Conservation (phyloP, 2,113 vertebrate genomes). For the Pluvialis apricaria region DNA sequence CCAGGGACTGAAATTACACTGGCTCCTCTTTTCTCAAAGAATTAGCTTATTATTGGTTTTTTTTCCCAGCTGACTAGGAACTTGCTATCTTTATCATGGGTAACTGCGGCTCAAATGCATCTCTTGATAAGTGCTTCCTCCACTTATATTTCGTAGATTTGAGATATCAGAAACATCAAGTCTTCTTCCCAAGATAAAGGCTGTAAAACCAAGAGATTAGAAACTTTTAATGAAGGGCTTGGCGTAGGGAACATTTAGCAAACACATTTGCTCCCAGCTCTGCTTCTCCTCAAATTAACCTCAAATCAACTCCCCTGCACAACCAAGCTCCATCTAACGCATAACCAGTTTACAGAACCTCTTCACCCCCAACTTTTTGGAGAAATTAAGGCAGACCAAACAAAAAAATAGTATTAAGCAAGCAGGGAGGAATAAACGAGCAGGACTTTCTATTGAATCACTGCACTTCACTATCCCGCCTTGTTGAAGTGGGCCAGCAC, state of each 20-base stretch:
- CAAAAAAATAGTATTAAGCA: neutral
- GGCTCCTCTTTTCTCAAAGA: neutral
- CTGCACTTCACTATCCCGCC: neutral
- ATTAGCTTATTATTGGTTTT: neutral
- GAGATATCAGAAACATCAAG: neutral
- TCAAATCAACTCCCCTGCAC: neutral
- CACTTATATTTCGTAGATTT: neutral
- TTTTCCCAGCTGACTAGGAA: neutral
- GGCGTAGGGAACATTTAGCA: neutral
- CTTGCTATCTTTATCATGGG: neutral
- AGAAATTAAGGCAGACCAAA: neutral
- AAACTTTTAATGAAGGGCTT: neutral
- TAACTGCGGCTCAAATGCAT: neutral
- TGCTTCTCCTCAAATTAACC: neutral
- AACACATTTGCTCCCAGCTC: neutral
- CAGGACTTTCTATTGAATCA: neutral
- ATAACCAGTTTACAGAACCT: neutral
- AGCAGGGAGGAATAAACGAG: neutral
- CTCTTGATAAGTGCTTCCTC: accelerated
- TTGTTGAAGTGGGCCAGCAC: neutral
- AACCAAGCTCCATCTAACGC: neutral
- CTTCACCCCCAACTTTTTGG: neutral
- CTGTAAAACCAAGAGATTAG: neutral
- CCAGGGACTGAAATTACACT: neutral
- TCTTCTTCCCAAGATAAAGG: neutral